phyloP scores from a whole-genome alignment of 1,140 invertebrate species.

The Liolophura sinensis region DNA sequence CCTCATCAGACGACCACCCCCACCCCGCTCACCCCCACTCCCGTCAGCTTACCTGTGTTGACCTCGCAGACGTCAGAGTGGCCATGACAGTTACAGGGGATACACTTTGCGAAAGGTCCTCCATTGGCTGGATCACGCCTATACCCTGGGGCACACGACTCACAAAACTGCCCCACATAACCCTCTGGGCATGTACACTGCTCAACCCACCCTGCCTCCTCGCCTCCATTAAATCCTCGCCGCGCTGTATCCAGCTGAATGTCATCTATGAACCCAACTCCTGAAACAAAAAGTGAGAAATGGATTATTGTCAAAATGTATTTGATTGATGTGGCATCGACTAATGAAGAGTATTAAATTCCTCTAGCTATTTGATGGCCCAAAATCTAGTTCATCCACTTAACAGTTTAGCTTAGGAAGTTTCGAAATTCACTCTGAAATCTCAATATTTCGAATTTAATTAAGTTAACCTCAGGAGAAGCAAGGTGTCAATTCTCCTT shows the following conservation, averaged over 20 bases:
- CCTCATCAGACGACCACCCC: too few relatives aligned
- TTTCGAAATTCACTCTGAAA: too few relatives aligned
- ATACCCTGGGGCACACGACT: slow-evolving; percentile 93
- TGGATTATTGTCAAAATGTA: too few relatives aligned
- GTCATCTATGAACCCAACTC: slow-evolving; percentile 85
- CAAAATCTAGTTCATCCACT: too few relatives aligned
- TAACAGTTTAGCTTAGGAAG: too few relatives aligned
- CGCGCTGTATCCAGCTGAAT: slow-evolving; percentile 85
- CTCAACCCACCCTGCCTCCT: slow-evolving; percentile 87
- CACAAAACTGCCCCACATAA: slow-evolving; percentile 92
- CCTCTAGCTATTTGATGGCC: too few relatives aligned
- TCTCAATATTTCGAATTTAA: too few relatives aligned
- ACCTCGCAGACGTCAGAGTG: slow-evolving; percentile 96
- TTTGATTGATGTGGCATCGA: too few relatives aligned
- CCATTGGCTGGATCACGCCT: slow-evolving; percentile 87
- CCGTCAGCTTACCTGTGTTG: slow-evolving; percentile 75
- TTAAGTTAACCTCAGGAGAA: too few relatives aligned
- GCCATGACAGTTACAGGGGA: slow-evolving; percentile 93
- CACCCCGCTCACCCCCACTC: too few relatives aligned
- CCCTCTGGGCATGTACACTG: slow-evolving; percentile 90
- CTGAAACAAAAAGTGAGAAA: slow-evolving; percentile 52
- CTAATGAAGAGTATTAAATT: too few relatives aligned
- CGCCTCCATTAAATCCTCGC: slow-evolving; percentile 72
- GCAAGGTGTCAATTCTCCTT: too few relatives aligned
- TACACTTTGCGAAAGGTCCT: slow-evolving; percentile 89